phyloP scores from a whole-genome alignment of 2,113 vertebrate genomes.

The Clarias magur region DNA sequence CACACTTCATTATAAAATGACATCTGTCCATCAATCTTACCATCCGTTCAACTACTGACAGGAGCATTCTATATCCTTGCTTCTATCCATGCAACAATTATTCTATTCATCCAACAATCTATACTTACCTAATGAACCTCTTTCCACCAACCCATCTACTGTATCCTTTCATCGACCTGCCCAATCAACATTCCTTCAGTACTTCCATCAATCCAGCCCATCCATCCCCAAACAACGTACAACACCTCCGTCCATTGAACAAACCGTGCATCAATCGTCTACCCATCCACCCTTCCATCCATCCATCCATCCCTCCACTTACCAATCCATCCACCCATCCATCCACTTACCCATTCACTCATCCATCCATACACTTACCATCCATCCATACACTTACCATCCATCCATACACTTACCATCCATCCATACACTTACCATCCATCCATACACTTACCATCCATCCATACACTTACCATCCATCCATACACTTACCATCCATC shows the following conservation, averaged over 20 bases:
- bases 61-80: neutral
- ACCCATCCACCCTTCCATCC: neutral
- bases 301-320: neutral
- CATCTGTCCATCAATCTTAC: neutral
- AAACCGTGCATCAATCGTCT: no score
- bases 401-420: no score
- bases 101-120: neutral
- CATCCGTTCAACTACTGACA: neutral
- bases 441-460: no score
- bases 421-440: no score
- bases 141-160: no score
- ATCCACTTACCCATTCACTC: no score
- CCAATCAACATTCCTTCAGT: neutral
- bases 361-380: no score
- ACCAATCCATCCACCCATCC: no score
- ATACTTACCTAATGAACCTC: no score
- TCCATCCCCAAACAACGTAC: neutral
- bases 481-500: no score
- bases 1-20: neutral
- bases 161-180: neutral
- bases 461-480: no score
- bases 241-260: neutral
- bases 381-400: no score
- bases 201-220: neutral
- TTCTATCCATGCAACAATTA: neutral